Base-by-base conservation (phyloP, 2,797 vertebrate species). In the Poecilia velifera region DNA sequence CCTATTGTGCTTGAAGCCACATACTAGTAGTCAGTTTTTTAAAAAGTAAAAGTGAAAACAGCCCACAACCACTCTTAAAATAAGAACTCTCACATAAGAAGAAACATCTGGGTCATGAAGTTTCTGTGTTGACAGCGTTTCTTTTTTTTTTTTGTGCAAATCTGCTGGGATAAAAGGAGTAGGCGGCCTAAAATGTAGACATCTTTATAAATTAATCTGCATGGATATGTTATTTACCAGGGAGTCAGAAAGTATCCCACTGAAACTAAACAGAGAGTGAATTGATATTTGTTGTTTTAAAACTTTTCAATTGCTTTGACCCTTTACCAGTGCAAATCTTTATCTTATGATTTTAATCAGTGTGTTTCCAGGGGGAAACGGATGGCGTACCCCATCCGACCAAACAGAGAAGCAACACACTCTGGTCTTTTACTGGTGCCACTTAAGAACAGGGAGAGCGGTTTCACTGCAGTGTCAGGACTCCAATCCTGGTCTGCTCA, bases 401-500 rank as follows among this genome's bases (percentile, higher is more conserved):
- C 78, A 45, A 13, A 46, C 39, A 31, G 72, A 39, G 18, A 76
- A 71, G 68, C 80, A 16, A 76, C 77, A 73, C 43, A 76, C 46
- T 71, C 46, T 83, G 73, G 46, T 85, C 70, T 88, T 90, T 84
- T 80, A 82, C 90, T 89, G 39, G 59, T 49, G 74, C 20, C 18
- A 13, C 78, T 86, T 76, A 73, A 84, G 71, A 75, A 82, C 82
- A 78, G 77, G 66, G 41, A 84, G 75, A 71, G 74, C 43, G 76
- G 72, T 82, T 83, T 89, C 87, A 86, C 72, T 84, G 87, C 82
- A 4, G 22, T 88, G 87, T 87, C 86, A 81, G 49, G 73, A 84
- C 90, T 91, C 85, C 84, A 91, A 89, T 94, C 88, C 88, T 66
- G 86, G 77, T 78, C 49, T n/a, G 72, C 79, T 89, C 39, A 55